These are phyloP conservation scores for Zoanthus sociatus DNA, from an alignment of 92 coral and sea anemone genomes.

Conservation along the genomic window DNA sequence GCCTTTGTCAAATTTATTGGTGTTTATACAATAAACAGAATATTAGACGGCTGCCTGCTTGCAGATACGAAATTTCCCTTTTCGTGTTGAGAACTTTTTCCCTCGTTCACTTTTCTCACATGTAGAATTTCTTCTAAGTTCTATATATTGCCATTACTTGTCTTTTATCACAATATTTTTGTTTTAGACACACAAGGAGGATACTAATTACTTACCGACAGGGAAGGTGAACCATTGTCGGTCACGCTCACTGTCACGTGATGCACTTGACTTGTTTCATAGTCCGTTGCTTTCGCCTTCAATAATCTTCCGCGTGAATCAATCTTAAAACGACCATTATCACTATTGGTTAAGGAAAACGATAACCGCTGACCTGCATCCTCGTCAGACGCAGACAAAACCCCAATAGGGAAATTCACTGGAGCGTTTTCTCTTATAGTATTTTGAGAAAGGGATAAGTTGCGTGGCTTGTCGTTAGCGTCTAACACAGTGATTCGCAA, in stretches of 20 bases:
- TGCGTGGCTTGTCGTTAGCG: conserved; percentile 88
- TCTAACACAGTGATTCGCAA: conserved; percentile 64
- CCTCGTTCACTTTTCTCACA: too few relatives aligned
- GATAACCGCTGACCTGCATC: conserved; percentile 74
- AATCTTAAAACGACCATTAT: conserved; percentile 71
- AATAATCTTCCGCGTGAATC: conserved; percentile 68
- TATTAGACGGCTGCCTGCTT: too few relatives aligned
- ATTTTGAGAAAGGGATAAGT: conserved; percentile 74
- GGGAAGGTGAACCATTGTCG: conserved; percentile 71
- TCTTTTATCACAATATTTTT: too few relatives aligned
- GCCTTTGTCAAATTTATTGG: too few relatives aligned
- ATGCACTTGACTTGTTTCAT: conserved; percentile 81
- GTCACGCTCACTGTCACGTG: conserved; percentile 65
- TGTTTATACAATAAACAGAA: too few relatives aligned
- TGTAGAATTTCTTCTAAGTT: too few relatives aligned
- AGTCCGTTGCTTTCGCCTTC: conserved; percentile 77
- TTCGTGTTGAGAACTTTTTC: too few relatives aligned
- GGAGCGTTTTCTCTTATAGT: conserved; percentile 79
- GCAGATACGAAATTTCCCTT: too few relatives aligned
- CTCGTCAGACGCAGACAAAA: conserved; percentile 77
- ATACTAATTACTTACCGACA: conserved; percentile 63
- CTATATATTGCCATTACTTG: too few relatives aligned
- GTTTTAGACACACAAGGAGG: too few relatives aligned
- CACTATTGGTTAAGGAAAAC: conserved; percentile 75
- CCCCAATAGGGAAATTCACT: conserved; percentile 70